A percentile compares a stretch with the other conserved stretches of the same genome.
These are phyloP conservation scores for Zelostemma sp. DNA, from an alignment of 1,140 invertebrate species.

Conservation along the genomic window DNA sequence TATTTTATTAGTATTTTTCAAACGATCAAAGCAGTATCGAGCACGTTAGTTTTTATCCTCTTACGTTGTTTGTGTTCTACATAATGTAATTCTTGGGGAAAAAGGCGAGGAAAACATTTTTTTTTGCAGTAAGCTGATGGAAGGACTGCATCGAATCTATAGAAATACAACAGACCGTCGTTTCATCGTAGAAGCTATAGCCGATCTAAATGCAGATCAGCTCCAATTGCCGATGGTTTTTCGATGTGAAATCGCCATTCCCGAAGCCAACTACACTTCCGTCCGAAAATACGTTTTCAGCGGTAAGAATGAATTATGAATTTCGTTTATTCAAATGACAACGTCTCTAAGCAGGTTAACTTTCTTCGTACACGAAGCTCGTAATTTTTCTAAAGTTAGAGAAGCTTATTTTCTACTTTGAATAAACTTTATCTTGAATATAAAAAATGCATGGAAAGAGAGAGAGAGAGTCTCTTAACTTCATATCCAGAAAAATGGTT, in stretches of 20 bases:
- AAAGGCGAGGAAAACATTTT: slow-evolving; percentile 1
- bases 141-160: slow-evolving; percentile 40
- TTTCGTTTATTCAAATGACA: slow-evolving; percentile 24
- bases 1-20: too few relatives aligned
- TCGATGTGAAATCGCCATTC: slow-evolving; percentile 75
- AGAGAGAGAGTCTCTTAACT: too few relatives aligned
- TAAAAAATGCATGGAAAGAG: too few relatives aligned
- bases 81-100: slow-evolving; percentile 3
- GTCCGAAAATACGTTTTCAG: slow-evolving; percentile 74
- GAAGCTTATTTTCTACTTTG: too few relatives aligned
- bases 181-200: slow-evolving; percentile 49
- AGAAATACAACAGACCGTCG: slow-evolving; percentile 59
- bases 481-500: too few relatives aligned
- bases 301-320: slow-evolving; percentile 46
- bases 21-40: too few relatives aligned
- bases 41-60: too few relatives aligned
- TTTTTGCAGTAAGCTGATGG: slow-evolving; percentile 46
- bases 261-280: slow-evolving; percentile 75
- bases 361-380: slow-evolving; percentile 4
- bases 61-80: too few relatives aligned
- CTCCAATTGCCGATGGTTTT: slow-evolving; percentile 74
- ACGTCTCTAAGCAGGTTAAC: slow-evolving; percentile 25
- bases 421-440: too few relatives aligned
- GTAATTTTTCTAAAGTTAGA: too few relatives aligned
- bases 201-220: slow-evolving; percentile 69